Evolutionary conservation across 2,888 invertebrate species (phyloP).

Genomic region (Acrocyrtus sp.): DNA sequence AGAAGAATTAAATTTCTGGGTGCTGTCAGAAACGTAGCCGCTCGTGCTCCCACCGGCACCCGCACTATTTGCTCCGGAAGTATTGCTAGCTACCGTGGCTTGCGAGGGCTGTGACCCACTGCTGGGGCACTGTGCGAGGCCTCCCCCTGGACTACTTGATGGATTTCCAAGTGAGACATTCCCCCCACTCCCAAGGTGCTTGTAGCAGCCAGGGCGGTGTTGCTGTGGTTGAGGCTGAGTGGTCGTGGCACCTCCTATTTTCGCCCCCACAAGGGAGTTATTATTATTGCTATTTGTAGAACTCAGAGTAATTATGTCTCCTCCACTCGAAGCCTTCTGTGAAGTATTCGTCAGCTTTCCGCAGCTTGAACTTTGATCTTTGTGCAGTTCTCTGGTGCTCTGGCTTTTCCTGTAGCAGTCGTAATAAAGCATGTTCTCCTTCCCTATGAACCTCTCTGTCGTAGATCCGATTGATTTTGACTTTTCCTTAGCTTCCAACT

Average conservation of each 20-base stretch:
- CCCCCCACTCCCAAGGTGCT: slow-evolving; percentile 10
- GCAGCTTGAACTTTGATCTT: slow-evolving; percentile 38
- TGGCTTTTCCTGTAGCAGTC: slow-evolving; percentile 62
- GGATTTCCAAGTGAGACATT: slow-evolving; percentile 3
- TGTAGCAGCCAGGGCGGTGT: slow-evolving; percentile 20
- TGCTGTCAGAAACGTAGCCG: slow-evolving; percentile 16
- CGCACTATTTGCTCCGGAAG: neutral
- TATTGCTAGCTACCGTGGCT: neutral
- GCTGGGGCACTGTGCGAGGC: neutral
- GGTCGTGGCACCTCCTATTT: slow-evolving; percentile 70
- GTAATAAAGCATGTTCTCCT: slow-evolving; percentile 52
- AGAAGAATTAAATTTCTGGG: slow-evolving; percentile 64
- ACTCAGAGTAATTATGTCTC: slow-evolving; percentile 30
- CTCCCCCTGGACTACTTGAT: neutral
- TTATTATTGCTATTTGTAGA: slow-evolving; percentile 3
- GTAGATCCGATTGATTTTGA: slow-evolving; percentile 58
- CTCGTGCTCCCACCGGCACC: slow-evolving; percentile 4
- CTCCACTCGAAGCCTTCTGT: slow-evolving; percentile 40
- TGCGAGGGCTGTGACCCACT: slow-evolving; percentile 12
- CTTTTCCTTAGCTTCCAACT: slow-evolving; percentile 58
- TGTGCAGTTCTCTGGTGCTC: slow-evolving; percentile 59
- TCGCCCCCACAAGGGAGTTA: slow-evolving; percentile 66
- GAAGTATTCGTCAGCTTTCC: slow-evolving; percentile 27
- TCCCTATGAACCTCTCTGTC: slow-evolving; percentile 31
- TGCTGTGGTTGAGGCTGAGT: slow-evolving; percentile 63